These are phyloP conservation scores for Tamias sibiricus DNA, from an alignment of 2,113 vertebrate genomes.

Conservation along the genomic window DNA sequence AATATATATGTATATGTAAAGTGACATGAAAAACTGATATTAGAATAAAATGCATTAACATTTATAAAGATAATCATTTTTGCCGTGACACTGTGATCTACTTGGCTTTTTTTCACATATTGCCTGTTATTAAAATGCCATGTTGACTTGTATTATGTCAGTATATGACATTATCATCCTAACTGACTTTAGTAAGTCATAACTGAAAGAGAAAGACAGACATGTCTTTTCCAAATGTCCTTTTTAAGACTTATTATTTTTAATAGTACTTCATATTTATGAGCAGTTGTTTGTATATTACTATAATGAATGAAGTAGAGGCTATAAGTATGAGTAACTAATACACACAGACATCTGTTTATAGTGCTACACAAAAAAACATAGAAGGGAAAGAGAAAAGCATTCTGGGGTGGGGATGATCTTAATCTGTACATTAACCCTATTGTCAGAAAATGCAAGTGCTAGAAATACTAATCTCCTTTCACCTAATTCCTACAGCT, in stretches of 20 bases:
- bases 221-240: background rate
- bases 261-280: background rate
- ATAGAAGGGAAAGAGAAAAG: background rate
- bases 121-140: constrained; percentile 56
- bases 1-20: background rate
- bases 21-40: background rate
- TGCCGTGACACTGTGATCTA: constrained; percentile 54
- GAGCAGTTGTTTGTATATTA: background rate
- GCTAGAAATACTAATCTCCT: background rate
- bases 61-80: constrained; percentile 61
- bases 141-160: constrained; percentile 67
- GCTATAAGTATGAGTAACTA: background rate
- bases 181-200: constrained; percentile 51
- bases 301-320: background rate
- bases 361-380: background rate
- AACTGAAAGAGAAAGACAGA: constrained; percentile 1
- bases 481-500: background rate
- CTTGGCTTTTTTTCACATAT: constrained; percentile 64
- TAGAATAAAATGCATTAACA: constrained; percentile 44
- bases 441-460: background rate
- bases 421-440: background rate
- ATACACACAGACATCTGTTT: background rate
- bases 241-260: constrained; percentile 29
- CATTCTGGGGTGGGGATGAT: background rate
- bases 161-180: constrained; percentile 49